These are phyloP conservation scores for Aculops lycopersici DNA, from an alignment of 1,140 invertebrate genomes.

Conservation along the genomic window DNA sequence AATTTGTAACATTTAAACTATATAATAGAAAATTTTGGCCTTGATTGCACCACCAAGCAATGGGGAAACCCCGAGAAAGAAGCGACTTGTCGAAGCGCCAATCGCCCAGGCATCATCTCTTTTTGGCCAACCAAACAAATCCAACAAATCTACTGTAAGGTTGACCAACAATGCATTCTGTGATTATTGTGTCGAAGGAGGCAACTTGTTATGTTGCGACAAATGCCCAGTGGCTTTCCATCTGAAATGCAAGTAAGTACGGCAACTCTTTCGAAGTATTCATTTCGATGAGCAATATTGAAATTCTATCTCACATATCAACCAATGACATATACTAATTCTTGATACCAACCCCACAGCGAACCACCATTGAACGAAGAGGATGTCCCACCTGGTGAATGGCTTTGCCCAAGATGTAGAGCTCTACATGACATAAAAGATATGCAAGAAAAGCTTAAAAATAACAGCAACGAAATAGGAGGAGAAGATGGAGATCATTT, in stretches of 20 bases:
- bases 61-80: too few species aligned
- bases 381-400: conserved; percentile 59
- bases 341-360: conserved; percentile 20
- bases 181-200: conserved; percentile 64
- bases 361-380: conserved; percentile 56
- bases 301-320: background rate
- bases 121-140: too few species aligned
- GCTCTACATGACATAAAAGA: background rate
- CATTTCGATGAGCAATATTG: background rate
- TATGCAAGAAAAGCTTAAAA: conserved; percentile 3
- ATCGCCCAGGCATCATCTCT: too few species aligned
- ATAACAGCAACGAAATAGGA: conserved; percentile 7
- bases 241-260: conserved; percentile 55
- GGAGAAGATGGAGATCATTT: background rate
- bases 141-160: conserved; percentile 23
- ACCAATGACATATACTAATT: background rate
- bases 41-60: too few species aligned
- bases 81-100: too few species aligned
- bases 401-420: conserved; percentile 50
- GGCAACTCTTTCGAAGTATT: background rate
- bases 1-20: too few species aligned
- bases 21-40: too few species aligned
- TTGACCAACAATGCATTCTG: conserved; percentile 74
- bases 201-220: conserved; percentile 78
- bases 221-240: conserved; percentile 77